A percentile compares a stretch with the other conserved stretches of the same genome.
Evolutionary conservation across 2,888 invertebrate genomes (phyloP).

Genomic region (Ctena decussata): DNA sequence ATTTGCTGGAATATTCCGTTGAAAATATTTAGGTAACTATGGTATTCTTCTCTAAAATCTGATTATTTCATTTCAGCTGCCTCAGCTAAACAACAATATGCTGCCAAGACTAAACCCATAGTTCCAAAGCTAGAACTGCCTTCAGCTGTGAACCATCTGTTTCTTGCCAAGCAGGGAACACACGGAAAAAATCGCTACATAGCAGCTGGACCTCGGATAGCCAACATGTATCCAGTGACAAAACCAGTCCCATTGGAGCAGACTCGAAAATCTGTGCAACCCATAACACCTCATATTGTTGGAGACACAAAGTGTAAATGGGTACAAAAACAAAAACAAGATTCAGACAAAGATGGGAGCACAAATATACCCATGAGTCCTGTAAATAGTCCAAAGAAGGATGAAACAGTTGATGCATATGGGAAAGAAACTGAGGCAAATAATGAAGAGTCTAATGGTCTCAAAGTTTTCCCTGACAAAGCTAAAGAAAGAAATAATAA

Average conservation of each 20-base stretch:
- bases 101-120: conserved; percentile 67
- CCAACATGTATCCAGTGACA: conserved; percentile 68
- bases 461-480: neutral
- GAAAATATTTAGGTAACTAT: too few species aligned
- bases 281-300: conserved; percentile 41
- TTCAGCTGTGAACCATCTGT: conserved; percentile 85
- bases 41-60: neutral
- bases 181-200: conserved; percentile 79
- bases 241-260: conserved; percentile 26
- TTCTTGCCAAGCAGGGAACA: conserved; percentile 76
- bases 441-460: neutral
- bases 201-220: conserved; percentile 82
- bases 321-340: conserved; percentile 38
- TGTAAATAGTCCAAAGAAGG: neutral
- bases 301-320: conserved; percentile 52
- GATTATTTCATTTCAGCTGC: conserved; percentile 75
- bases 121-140: conserved; percentile 82
- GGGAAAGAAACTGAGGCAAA: neutral
- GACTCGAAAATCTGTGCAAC: conserved; percentile 19
- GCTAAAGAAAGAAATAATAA: neutral
- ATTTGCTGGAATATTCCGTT: too few species aligned
- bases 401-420: neutral
- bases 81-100: conserved; percentile 73
- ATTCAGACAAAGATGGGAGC: conserved; percentile 9
- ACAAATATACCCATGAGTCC: neutral